Evolutionary conservation across 2,888 invertebrate species (phyloP).

Genomic region (Bugula neritina): DNA sequence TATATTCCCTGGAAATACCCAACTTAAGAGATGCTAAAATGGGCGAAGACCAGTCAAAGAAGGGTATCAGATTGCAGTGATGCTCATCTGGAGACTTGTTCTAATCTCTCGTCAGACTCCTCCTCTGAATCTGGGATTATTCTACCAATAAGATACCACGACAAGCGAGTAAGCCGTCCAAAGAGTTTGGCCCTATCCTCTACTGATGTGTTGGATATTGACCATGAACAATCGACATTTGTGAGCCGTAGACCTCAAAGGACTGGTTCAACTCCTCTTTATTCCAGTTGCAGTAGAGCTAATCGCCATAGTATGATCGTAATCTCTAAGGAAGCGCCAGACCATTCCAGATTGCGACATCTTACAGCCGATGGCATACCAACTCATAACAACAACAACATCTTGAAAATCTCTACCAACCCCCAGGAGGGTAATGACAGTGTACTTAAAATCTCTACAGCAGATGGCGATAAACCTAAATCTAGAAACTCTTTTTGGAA

Average conservation of each 20-base stretch:
- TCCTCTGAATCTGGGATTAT: conserved; percentile 19
- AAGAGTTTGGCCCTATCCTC: conserved; percentile 15
- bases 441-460: conserved; percentile 18
- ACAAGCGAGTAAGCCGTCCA: background rate
- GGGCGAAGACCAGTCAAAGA: conserved; percentile 6
- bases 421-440: background rate
- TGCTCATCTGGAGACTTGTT: conserved; percentile 15
- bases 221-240: background rate
- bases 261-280: background rate
- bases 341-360: background rate
- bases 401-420: conserved; percentile 17
- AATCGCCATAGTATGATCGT: conserved; percentile 23
- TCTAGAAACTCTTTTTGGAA: conserved; percentile 26
- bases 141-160: conserved; percentile 14
- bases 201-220: conserved; percentile 8
- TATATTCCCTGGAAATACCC: too few species aligned
- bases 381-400: conserved; percentile 6
- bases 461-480: conserved; percentile 17
- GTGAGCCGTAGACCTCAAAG: background rate
- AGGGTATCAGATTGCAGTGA: conserved; percentile 17
- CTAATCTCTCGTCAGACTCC: conserved; percentile 19
- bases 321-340: background rate
- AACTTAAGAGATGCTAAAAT: conserved; percentile 23
- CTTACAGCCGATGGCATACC: background rate
- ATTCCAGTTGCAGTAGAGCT: background rate